Conservation (phyloP, 2,797 vertebrate genomes). For the Brachymystax lenok region DNA sequence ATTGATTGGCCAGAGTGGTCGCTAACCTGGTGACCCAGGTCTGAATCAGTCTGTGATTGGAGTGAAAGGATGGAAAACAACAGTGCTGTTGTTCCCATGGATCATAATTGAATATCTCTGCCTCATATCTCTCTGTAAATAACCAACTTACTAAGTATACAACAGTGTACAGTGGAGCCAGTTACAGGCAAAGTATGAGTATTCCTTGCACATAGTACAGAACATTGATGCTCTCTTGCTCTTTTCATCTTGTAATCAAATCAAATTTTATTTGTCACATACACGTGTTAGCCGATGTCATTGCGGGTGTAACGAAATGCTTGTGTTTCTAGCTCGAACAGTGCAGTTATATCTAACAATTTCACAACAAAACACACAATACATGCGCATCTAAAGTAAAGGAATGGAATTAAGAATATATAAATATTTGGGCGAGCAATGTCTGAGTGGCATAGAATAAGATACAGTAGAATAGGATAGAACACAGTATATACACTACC, state of each 20-base stretch:
- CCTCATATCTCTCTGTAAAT: not conserved
- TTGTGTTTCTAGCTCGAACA: no score
- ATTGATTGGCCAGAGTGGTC: not conserved
- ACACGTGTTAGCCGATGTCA: no score
- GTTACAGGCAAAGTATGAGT: not conserved
- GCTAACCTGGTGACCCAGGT: not conserved
- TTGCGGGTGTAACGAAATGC: no score
- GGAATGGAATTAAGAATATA: no score
- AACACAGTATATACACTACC: no score
- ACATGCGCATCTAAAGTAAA: no score
- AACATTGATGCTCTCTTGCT: not conserved
- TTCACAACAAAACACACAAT: no score
- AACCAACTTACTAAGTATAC: not conserved
- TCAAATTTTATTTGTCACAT: no score
- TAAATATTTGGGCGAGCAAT: no score
- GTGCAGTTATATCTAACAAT: no score
- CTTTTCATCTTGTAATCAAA: conserved; percentile 5
- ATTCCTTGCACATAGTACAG: conserved; percentile 3
- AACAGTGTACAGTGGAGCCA: not conserved
- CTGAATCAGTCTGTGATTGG: not conserved
- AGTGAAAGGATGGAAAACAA: not conserved
- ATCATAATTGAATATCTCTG: not conserved
- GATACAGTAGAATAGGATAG: no score
- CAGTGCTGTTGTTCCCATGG: not conserved
- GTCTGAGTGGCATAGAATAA: no score